phyloP scores from a whole-genome alignment of 2,797 vertebrate genomes.

The Calcarius lapponicus region DNA sequence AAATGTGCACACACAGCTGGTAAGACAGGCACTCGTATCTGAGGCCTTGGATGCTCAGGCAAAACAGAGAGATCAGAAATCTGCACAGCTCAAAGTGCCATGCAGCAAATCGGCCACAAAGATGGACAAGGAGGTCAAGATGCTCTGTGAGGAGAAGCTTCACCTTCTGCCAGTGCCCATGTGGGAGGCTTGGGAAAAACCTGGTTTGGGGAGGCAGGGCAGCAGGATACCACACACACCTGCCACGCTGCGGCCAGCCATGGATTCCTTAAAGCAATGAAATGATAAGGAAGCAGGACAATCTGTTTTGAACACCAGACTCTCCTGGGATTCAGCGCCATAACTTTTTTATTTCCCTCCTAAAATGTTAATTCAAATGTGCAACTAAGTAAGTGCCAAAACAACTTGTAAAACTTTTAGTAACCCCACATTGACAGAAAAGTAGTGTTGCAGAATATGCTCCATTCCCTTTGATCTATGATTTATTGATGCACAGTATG shows the following conservation, averaged over 20 bases:
- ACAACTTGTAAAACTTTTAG: constrained; percentile 66
- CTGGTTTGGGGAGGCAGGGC: not conserved
- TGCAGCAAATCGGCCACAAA: not conserved
- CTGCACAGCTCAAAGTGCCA: not conserved
- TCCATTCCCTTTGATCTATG: constrained; percentile 71
- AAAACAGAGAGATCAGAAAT: not conserved
- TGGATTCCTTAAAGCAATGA: not conserved
- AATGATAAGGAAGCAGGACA: not conserved
- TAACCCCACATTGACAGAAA: constrained; percentile 51
- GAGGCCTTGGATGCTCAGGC: not conserved
- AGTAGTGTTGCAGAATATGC: constrained; percentile 24
- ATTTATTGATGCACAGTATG: constrained; percentile 73
- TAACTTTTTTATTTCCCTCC: constrained; percentile 12
- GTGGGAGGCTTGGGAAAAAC: not conserved
- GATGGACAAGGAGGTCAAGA: not conserved
- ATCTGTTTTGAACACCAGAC: not conserved
- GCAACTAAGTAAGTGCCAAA: constrained; percentile 22
- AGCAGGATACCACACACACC: not conserved
- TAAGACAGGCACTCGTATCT: not conserved
- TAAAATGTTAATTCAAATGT: constrained; percentile 44
- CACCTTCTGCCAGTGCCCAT: not conserved
- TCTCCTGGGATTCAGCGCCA: not conserved
- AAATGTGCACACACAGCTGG: not conserved
- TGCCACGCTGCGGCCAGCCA: not conserved
- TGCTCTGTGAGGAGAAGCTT: not conserved